These are phyloP conservation scores for Ianthella basta DNA, from an alignment of 37 sponge, comb jelly and placozoan species.

Conservation along the genomic window DNA sequence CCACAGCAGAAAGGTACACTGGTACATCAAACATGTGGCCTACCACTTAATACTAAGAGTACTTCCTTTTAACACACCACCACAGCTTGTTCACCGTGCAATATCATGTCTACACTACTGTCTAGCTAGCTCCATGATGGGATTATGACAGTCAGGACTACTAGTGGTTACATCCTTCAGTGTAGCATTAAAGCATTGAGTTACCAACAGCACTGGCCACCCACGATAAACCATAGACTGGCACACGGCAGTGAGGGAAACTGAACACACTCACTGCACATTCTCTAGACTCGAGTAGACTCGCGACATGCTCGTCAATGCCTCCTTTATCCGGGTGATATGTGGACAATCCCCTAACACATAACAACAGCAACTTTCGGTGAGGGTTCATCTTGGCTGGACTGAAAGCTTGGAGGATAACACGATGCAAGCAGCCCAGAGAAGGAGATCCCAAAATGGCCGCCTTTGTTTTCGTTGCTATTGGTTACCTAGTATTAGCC, in stretches of 20 bases:
- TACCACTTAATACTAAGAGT: background rate
- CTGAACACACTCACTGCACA: slow-evolving; percentile 11
- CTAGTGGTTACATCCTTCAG: no score
- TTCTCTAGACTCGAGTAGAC: slow-evolving; percentile 34
- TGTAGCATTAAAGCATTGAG: no score
- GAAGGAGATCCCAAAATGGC: background rate
- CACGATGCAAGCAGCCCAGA: background rate
- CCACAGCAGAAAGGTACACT: background rate
- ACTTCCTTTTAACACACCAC: background rate
- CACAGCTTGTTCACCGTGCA: no score
- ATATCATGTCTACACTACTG: no score
- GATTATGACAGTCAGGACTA: no score
- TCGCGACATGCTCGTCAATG: slow-evolving; percentile 46
- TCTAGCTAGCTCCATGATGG: no score
- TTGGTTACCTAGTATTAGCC: background rate
- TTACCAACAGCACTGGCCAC: no score
- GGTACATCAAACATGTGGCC: background rate
- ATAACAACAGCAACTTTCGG: slow-evolving; percentile 33
- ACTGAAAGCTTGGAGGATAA: background rate
- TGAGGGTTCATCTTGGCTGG: slow-evolving; percentile 54
- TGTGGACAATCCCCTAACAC: slow-evolving; percentile 48
- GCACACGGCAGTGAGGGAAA: background rate
- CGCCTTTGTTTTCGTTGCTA: background rate
- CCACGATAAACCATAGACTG: no score
- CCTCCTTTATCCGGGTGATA: slow-evolving; percentile 40